Conservation (phyloP, 2,113 vertebrate species). For the Meriones unguiculatus region DNA sequence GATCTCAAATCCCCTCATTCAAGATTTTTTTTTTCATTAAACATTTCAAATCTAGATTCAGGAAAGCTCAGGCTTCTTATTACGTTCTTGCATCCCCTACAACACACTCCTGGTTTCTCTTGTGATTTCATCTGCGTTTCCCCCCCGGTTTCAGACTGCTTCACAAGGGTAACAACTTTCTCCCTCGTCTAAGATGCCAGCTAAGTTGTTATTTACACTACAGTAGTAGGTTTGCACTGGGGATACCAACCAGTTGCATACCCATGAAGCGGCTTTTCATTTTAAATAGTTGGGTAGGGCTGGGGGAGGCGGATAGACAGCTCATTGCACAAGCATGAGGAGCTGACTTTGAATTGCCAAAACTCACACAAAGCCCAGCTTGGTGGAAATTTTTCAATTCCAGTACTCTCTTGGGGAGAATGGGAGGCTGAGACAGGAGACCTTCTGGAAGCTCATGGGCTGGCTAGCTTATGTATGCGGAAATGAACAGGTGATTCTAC, state of each 20-base stretch:
- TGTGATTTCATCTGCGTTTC: background rate
- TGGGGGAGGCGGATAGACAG: background rate
- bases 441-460: background rate
- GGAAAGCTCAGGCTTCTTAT: background rate
- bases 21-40: background rate
- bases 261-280: background rate
- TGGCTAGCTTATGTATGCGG: no score
- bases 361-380: background rate
- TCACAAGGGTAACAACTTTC: background rate
- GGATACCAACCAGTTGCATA: background rate
- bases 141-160: background rate
- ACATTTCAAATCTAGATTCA: background rate
- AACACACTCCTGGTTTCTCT: background rate
- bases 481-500: background rate
- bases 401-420: background rate
- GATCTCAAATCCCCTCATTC: background rate
- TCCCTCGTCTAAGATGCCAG: background rate
- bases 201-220: background rate
- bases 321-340: background rate
- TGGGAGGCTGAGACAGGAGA: background rate
- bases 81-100: background rate
- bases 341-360: background rate
- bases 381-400: background rate
- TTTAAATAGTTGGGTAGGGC: background rate
- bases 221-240: background rate